Evolutionary conservation across 2,113 vertebrate genomes (phyloP).

Genomic region (Patagioenas fasciata): DNA sequence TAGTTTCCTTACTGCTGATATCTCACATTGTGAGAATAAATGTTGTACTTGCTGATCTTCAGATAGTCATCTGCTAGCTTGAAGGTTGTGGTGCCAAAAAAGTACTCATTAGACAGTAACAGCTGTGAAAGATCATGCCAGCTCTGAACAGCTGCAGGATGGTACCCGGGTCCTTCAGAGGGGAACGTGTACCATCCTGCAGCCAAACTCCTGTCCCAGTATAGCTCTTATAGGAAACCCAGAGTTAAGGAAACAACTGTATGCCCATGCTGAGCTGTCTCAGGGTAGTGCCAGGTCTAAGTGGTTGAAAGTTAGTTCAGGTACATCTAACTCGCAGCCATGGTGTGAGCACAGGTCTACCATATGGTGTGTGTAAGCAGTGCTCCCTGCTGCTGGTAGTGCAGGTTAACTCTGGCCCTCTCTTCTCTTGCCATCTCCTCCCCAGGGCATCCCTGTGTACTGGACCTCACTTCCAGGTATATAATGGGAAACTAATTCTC

Average conservation of each 20-base stretch:
- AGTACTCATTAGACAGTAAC: not conserved
- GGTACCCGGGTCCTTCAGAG: not conserved
- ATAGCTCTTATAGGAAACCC: not conserved
- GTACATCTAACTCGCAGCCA: fast-evolving
- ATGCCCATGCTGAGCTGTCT: not conserved
- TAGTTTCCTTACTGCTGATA: not conserved
- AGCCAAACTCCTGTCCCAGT: not conserved
- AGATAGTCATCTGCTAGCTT: not conserved
- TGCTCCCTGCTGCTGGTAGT: fast-evolving
- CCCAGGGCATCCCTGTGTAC: not conserved
- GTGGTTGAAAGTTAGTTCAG: not conserved
- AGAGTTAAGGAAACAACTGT: not conserved
- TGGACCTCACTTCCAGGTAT: not conserved
- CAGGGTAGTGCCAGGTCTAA: fast-evolving
- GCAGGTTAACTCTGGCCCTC: not conserved
- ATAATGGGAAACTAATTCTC: not conserved
- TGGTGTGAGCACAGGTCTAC: not conserved
- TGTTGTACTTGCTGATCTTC: not conserved
- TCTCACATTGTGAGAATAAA: fast-evolving
- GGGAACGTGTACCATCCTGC: fast-evolving
- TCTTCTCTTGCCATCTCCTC: not conserved
- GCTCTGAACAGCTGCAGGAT: not conserved
- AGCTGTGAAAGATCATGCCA: not conserved
- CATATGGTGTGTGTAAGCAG: fast-evolving
- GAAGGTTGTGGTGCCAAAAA: not conserved